phyloP scores from a whole-genome alignment of 2,888 invertebrate genomes.

The Lysandra coridon region DNA sequence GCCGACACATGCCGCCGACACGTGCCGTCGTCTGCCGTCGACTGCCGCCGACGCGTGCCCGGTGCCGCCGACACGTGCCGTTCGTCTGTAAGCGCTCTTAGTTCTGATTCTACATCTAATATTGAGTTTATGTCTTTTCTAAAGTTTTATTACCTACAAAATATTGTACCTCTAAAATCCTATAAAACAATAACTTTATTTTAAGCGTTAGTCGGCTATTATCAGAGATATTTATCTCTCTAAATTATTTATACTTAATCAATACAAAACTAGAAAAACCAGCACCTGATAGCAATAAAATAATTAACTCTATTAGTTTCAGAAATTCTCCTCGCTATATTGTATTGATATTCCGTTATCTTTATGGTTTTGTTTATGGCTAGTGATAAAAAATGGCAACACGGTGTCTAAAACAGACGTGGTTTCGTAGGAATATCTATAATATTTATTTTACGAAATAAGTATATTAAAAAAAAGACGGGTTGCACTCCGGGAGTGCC shows the following conservation, averaged over 20 bases:
- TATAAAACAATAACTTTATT: neutral
- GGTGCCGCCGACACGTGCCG: too few species aligned
- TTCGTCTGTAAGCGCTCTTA: too few species aligned
- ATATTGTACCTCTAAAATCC: neutral
- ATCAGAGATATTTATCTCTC: neutral
- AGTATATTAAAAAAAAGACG: too few species aligned
- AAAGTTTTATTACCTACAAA: neutral
- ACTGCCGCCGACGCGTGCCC: too few species aligned
- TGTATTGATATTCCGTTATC: constrained; percentile 14
- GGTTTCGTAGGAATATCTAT: neutral
- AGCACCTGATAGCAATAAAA: neutral
- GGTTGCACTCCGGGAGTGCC: too few species aligned
- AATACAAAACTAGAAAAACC: neutral
- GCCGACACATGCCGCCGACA: too few species aligned
- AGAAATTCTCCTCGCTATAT: neutral
- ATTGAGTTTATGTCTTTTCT: neutral
- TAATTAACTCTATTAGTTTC: constrained; percentile 18
- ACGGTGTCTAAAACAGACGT: neutral
- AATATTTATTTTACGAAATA: too few species aligned
- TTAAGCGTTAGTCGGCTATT: neutral
- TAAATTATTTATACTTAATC: neutral
- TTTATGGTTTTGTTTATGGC: constrained; percentile 25
- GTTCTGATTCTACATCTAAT: neutral
- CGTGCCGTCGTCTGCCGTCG: too few species aligned
- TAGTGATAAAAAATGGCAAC: neutral